phyloP scores from a whole-genome alignment of 2,888 invertebrate genomes.

The Plagodis pulveraria region DNA sequence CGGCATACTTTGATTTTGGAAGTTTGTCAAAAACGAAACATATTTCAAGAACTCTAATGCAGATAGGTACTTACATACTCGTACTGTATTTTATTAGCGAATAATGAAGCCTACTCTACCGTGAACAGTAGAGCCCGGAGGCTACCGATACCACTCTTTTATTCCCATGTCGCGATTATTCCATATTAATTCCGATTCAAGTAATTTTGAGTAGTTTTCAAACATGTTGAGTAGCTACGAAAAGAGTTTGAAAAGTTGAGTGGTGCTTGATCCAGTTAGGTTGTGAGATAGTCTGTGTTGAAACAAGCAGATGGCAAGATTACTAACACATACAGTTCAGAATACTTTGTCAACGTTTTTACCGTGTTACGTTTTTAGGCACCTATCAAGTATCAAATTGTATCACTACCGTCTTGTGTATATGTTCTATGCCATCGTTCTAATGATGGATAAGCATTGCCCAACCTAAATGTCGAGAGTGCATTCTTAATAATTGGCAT shows the following conservation, averaged over 20 bases:
- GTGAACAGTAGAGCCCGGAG: slow-evolving; percentile 45
- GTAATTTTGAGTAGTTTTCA: slow-evolving; percentile 48
- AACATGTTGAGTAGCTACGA: slow-evolving; percentile 42
- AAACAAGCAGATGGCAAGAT: too few species aligned
- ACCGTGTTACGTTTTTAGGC: too few species aligned
- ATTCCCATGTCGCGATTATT: slow-evolving; percentile 41
- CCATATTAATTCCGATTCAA: slow-evolving; percentile 40
- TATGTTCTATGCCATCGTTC: too few species aligned
- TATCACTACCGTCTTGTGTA: too few species aligned
- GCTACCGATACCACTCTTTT: slow-evolving; percentile 57
- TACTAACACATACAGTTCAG: too few species aligned
- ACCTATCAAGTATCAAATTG: too few species aligned
- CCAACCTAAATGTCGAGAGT: too few species aligned
- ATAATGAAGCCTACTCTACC: slow-evolving; percentile 48
- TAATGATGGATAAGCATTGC: too few species aligned
- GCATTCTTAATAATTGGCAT: too few species aligned
- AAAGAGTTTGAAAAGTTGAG: neutral
- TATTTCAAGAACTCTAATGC: slow-evolving; percentile 11
- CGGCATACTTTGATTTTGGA: too few species aligned
- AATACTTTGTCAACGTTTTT: too few species aligned
- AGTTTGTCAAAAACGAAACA: neutral
- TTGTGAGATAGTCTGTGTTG: too few species aligned
- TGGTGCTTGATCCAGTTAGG: neutral
- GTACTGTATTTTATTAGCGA: slow-evolving; percentile 66
- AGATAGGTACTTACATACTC: slow-evolving; percentile 18